Conservation (phyloP, 53 echinoderm and acorn worm species). For the Paelopatides confundens region DNA sequence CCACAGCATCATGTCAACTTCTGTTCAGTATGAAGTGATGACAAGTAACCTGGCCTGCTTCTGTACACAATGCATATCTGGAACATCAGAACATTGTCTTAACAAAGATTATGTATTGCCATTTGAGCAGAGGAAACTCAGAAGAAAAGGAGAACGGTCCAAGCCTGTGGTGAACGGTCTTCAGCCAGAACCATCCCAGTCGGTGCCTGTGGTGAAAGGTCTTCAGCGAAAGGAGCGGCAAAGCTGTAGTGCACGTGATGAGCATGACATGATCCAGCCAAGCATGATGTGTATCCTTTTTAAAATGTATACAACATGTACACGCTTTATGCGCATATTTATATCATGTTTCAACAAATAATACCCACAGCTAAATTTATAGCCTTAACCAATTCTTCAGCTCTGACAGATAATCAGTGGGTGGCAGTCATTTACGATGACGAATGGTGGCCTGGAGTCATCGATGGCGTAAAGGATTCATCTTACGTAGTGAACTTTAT, state of each 20-base stretch:
- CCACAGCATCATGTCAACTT: not conserved
- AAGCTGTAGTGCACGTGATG: too few species aligned
- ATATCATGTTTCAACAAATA: too few species aligned
- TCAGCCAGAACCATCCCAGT: not conserved
- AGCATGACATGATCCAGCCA: too few species aligned
- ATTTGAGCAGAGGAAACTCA: not conserved
- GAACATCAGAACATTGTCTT: not conserved
- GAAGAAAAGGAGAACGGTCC: too few species aligned
- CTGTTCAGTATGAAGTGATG: not conserved
- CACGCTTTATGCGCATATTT: too few species aligned
- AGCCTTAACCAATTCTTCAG: too few species aligned
- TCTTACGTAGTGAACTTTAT: not conserved
- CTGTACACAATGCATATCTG: not conserved
- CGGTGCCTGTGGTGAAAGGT: not conserved
- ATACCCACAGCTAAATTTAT: too few species aligned
- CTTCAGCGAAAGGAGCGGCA: not conserved
- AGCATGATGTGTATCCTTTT: too few species aligned
- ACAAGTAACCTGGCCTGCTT: not conserved
- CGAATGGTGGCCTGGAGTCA: slow-evolving; percentile 10
- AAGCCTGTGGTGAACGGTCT: not conserved
- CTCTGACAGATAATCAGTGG: too few species aligned
- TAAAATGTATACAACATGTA: too few species aligned
- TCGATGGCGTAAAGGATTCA: not conserved
- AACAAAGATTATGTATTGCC: not conserved
- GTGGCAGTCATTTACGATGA: slow-evolving; percentile 17